These are phyloP conservation scores for Seira sanloemensis DNA, from an alignment of 2,888 invertebrate species.

Conservation along the genomic window DNA sequence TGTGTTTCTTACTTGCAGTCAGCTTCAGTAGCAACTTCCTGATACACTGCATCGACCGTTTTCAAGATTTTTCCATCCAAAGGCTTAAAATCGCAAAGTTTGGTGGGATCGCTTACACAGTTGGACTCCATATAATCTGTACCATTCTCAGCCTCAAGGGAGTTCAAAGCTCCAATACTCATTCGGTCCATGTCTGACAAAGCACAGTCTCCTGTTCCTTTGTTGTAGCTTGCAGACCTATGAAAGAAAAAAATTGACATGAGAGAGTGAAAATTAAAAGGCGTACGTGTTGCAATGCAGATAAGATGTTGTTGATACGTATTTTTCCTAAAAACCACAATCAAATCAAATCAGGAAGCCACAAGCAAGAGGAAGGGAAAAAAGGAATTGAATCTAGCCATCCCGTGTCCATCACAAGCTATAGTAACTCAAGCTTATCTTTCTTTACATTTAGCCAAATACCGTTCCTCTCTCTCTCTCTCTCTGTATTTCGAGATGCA, in stretches of 20 bases:
- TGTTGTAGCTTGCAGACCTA: conserved; percentile 94
- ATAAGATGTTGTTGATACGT: neutral
- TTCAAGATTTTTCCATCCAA: conserved; percentile 87
- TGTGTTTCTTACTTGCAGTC: conserved; percentile 74
- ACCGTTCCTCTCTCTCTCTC: neutral
- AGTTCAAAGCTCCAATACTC: conserved; percentile 88
- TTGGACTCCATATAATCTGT: conserved; percentile 93
- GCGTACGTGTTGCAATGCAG: conserved; percentile 28
- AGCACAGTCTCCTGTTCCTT: conserved; percentile 89
- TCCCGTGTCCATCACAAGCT: conserved; percentile 11
- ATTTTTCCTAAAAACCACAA: conserved; percentile 44
- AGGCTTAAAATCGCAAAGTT: conserved; percentile 93
- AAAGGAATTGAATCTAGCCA: conserved; percentile 2
- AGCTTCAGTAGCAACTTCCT: conserved; percentile 74
- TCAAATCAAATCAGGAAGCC: conserved; percentile 58
- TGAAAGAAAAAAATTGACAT: conserved; percentile 72
- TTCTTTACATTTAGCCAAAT: neutral
- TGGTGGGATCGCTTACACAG: conserved; percentile 95
- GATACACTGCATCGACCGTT: conserved; percentile 92
- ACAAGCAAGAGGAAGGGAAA: conserved; percentile 29
- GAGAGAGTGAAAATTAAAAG: conserved; percentile 49
- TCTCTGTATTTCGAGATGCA: too few species aligned
- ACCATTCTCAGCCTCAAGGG: conserved; percentile 81
- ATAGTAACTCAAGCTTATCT: neutral
- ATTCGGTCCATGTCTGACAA: conserved; percentile 94